Base-by-base conservation (phyloP, 2,888 invertebrate genomes). In the Macrophya annulata region DNA sequence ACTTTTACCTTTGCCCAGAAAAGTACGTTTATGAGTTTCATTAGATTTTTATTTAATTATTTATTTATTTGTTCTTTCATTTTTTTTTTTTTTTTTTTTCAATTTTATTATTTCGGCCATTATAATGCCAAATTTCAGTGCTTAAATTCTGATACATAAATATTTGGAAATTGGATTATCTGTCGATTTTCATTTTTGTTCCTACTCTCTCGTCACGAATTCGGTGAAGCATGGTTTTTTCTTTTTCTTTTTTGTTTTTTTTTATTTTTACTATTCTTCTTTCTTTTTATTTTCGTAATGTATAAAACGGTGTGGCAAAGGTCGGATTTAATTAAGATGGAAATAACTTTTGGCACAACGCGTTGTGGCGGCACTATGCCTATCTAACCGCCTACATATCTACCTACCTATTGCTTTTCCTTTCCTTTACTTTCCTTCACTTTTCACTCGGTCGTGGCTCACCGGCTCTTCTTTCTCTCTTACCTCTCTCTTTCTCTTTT, bases 321-420 rank as follows among this genome's bases (percentile, higher is more conserved):
- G 85, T 85, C 77, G 77, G 84, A 86, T 88, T 88, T 87, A 86
- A 88, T 88, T 88, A 88, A 87, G 87, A 87, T 87, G 87, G 86
- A 87, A 88, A 87, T 88, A 87, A 87, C 86, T 85, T 76, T 79
- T 68, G n/a, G 40, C 62, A 31, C 62, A 71, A 37, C 62, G 62
- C 74, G 48, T 10, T 74, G 45, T 10, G 72, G 43, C 71, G 43
- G 37, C 17, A 45, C 40, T 43, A 43, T 74, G 37, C 37, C 77
- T n/a, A 51, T 37, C n/a, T 31, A 51, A 51, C 51, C 17, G 15
- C 10, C 6, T 31, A 31, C 40, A 9, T 37, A 37, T 37, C 77
- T 72, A 10, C 8, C 17, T 10, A 51, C 31, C 12, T 51, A 4
- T 48, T 8, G 6, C n/a, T 31, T 51, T 15, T 15, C 81, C 9